A percentile compares a stretch with the other conserved stretches of the same genome.
Conservation (phyloP, 53 echinoderm and acorn worm genomes). For the Holothuria leucospilota region DNA sequence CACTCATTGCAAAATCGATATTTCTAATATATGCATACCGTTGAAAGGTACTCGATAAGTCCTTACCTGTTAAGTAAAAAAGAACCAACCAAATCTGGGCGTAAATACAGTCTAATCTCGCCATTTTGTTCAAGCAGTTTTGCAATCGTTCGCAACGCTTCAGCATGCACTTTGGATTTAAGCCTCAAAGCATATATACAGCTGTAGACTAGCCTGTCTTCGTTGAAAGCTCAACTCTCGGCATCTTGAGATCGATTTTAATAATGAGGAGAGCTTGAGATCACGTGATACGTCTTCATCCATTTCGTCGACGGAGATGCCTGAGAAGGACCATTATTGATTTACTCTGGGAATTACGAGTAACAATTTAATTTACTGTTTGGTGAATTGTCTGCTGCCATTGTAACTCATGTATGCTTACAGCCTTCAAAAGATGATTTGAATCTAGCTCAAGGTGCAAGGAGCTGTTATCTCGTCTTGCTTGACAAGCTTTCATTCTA, state of each 20-base stretch:
- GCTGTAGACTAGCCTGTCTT: neutral
- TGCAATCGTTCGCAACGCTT: too few species aligned
- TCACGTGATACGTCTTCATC: conserved; percentile 28
- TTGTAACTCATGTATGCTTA: neutral
- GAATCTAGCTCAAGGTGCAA: neutral
- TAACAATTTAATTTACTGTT: neutral
- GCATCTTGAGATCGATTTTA: conserved; percentile 28
- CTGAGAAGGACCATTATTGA: conserved; percentile 27
- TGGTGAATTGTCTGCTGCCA: neutral
- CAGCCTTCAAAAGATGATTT: neutral
- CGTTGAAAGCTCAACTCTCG: neutral
- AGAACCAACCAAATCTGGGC: conserved; percentile 10
- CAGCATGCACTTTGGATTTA: too few species aligned
- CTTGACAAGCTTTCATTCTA: too few species aligned
- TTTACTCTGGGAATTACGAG: conserved; percentile 3
- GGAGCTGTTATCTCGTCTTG: too few species aligned
- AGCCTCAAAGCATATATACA: too few species aligned
- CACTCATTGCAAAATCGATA: neutral
- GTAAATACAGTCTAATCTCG: neutral
- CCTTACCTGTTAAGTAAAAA: conserved; percentile 33
- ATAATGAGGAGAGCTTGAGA: conserved; percentile 19
- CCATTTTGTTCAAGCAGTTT: conserved; percentile 11
- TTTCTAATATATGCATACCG: neutral
- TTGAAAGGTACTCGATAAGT: neutral
- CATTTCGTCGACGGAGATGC: neutral